Percentiles rank a stretch among this genome's conserved stretches.
Conservation (phyloP, 2,888 invertebrate species). For the Gasteruption jaculator region DNA sequence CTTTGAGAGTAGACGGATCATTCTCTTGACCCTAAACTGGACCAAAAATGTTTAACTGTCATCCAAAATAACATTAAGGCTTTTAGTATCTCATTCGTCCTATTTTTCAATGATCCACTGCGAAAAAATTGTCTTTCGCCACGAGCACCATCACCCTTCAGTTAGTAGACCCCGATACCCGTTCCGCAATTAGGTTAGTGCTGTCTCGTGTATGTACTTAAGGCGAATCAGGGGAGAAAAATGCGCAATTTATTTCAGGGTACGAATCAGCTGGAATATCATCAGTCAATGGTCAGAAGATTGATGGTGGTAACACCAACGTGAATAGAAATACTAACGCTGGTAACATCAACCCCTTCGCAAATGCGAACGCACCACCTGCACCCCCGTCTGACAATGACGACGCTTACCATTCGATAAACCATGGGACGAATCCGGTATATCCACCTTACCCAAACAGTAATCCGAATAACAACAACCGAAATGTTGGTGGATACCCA, state of each 20-base stretch:
- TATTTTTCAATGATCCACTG: too few species aligned
- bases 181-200: too few species aligned
- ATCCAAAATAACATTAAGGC: too few species aligned
- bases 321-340: conserved; percentile 27
- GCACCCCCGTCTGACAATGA: conserved; percentile 24
- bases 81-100: too few species aligned
- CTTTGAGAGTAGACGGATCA: too few species aligned
- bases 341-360: conserved; percentile 39
- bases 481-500: conserved; percentile 29
- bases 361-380: conserved; percentile 45
- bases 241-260: conserved; percentile 36
- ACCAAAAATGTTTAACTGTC: too few species aligned
- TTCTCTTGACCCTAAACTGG: too few species aligned
- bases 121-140: too few species aligned
- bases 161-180: too few species aligned
- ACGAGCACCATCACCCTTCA: too few species aligned
- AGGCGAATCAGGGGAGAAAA: conserved; percentile 1
- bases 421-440: conserved; percentile 33
- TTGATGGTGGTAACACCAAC: conserved; percentile 16
- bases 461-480: conserved; percentile 25
- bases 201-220: too few species aligned
- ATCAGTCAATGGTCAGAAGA: conserved; percentile 39
- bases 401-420: conserved; percentile 26
- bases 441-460: conserved; percentile 38
- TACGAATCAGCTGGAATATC: conserved; percentile 45